Percentiles rank a stretch among this genome's conserved stretches.
These are phyloP conservation scores for Phasianus colchicus DNA, from an alignment of 2,113 vertebrate genomes.

Conservation along the genomic window DNA sequence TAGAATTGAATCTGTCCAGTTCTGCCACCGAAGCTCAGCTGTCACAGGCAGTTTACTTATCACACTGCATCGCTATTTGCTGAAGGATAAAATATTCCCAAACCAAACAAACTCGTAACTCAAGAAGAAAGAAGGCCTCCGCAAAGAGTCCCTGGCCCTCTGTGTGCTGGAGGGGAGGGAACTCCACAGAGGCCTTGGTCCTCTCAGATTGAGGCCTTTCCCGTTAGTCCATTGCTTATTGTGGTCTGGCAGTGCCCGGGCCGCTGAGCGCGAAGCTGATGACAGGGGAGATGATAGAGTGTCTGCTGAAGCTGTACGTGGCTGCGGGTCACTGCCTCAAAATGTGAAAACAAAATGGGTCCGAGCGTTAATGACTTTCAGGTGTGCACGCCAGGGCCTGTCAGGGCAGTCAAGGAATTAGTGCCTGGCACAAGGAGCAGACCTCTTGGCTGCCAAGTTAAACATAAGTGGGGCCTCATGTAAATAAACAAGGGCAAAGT, in stretches of 20 bases:
- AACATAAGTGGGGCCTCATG: constrained; percentile 49
- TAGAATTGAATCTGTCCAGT: not conserved
- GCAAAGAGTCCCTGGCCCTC: rapidly evolving
- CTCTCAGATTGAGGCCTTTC: not conserved
- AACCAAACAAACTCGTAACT: not conserved
- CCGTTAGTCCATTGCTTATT: not conserved
- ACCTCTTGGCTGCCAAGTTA: constrained; percentile 69
- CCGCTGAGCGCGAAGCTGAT: not conserved
- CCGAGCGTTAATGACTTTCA: constrained; percentile 76
- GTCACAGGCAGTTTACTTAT: not conserved
- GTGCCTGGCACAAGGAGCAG: constrained; percentile 40
- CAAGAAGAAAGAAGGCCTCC: not conserved
- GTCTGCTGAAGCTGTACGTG: constrained; percentile 59
- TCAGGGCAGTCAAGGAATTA: constrained; percentile 54
- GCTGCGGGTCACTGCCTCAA: constrained; percentile 73
- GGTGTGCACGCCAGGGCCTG: constrained; percentile 63
- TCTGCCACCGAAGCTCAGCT: not conserved
- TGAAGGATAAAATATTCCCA: not conserved
- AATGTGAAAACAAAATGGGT: constrained; percentile 75
- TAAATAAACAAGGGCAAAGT: constrained; percentile 55
- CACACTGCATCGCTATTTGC: not conserved
- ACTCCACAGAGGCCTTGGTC: not conserved
- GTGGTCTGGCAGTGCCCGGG: constrained; percentile 16
- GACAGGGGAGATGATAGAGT: constrained; percentile 72
- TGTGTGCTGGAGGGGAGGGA: rapidly evolving